Percentiles rank a stretch among this genome's conserved stretches.
Conservation (phyloP, 2,888 invertebrate species). For the Amorpha juglandis region DNA sequence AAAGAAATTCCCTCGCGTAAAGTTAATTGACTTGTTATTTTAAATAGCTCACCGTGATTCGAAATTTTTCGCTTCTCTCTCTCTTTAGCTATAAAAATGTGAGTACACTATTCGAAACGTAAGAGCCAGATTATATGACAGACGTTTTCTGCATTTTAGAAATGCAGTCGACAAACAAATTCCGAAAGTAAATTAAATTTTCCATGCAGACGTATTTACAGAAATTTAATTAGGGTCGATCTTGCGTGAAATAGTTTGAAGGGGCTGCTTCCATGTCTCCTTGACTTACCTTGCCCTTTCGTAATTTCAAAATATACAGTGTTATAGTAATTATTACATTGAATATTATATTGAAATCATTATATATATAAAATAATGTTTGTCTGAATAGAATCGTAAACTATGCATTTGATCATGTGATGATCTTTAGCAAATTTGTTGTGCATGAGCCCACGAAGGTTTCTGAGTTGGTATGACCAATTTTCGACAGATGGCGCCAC, state of each 20-base stretch:
- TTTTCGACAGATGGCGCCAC: too few species aligned
- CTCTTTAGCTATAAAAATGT: slow-evolving; percentile 10
- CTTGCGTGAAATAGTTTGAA: slow-evolving; percentile 44
- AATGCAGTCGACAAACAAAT: slow-evolving; percentile 53
- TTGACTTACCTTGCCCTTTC: slow-evolving; percentile 44
- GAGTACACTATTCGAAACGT: slow-evolving; percentile 5
- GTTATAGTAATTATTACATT: background rate
- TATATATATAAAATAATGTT: too few species aligned
- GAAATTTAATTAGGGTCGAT: slow-evolving; percentile 65
- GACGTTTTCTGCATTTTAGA: slow-evolving; percentile 33
- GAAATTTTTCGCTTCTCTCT: background rate
- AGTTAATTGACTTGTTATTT: slow-evolving; percentile 18
- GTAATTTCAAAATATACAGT: slow-evolving; percentile 27
- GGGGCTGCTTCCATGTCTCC: slow-evolving; percentile 41
- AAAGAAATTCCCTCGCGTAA: background rate
- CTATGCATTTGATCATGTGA: too few species aligned
- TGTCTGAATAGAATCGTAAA: too few species aligned
- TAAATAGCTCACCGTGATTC: background rate
- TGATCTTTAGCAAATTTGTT: too few species aligned
- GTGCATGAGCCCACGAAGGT: too few species aligned
- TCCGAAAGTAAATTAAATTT: slow-evolving; percentile 54
- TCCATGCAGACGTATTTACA: slow-evolving; percentile 56
- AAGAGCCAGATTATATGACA: background rate
- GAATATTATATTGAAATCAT: background rate
- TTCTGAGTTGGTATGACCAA: too few species aligned